Base-by-base conservation (phyloP, 2,797 vertebrate species). In the Scolopax rusticola region DNA sequence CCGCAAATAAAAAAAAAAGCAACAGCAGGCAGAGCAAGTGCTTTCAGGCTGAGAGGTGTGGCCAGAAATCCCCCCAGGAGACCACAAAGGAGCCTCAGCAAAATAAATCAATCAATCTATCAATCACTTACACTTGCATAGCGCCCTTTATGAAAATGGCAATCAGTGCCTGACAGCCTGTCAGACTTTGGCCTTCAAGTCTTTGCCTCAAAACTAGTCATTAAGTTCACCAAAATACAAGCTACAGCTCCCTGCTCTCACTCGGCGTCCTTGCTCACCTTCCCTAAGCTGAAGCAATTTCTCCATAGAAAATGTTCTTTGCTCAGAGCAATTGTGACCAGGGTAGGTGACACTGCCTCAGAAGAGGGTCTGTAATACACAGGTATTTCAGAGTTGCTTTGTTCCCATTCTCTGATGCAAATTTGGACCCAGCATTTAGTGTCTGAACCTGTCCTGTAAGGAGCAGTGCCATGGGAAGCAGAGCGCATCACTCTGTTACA, bases 91-190 rank as follows among this genome's bases (percentile, higher is more conserved):
- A 97, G 89, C 92, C 97, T 97, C 95, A 93, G 97, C 97, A 98
- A 98, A 98, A 98, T 98, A 98, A 98, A 98, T 97, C 98, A 98
- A 98, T 98, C 98, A 98, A 97, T 97, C 97, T 96, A 97, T 96
- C 96, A 97, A 97, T 97, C 98, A 98, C 97, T 97, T 96, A 95
- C 94, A 96, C 98, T 98, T 97, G 95, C 97, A 91, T 84, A 80
- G 98, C 15, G 8, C 81, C 59, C 90, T 97, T 98, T 97, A 94
- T 97, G 97, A 97, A 97, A 98, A 98, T 95, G 97, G 97, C 97
- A 98, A 97, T 98, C 98, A 98, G 97, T 41, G 94, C 97, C 97
- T 98, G 98, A 98, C 98, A 97, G 97, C 82, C 96, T 98, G 97
- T 97, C 98, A 98, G 97, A 96, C 93, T 95, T 91, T 90, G 97